A percentile compares a stretch with the other conserved stretches of the same genome.
phyloP scores from a whole-genome alignment of 2,888 invertebrate species.

The Hypomecis punctinalis region DNA sequence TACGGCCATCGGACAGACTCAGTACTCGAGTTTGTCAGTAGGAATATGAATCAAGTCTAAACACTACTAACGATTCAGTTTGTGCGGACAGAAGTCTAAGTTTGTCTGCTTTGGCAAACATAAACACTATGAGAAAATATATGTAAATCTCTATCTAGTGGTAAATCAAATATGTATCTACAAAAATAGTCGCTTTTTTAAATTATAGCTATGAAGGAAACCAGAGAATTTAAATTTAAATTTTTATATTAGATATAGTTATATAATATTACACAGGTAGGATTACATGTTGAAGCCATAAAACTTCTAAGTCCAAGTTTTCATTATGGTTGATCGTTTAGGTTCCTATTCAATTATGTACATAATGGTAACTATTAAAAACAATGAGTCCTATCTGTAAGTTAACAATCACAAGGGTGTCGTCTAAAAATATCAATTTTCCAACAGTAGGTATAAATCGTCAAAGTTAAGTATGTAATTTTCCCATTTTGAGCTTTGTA shows the following conservation, averaged over 20 bases:
- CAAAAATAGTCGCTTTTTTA: slow-evolving; percentile 83
- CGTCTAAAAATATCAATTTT: slow-evolving; percentile 79
- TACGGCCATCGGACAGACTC: slow-evolving; percentile 39
- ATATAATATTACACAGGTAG: slow-evolving; percentile 46
- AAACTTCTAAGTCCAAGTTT: slow-evolving; percentile 63
- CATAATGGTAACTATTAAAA: slow-evolving; percentile 17
- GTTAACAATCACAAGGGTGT: slow-evolving; percentile 65
- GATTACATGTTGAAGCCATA: slow-evolving; percentile 49
- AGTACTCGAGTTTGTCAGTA: slow-evolving; percentile 42
- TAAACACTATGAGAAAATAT: slow-evolving; percentile 80
- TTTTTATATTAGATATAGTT: slow-evolving; percentile 31
- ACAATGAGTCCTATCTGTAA: slow-evolving; percentile 42
- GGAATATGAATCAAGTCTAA: slow-evolving; percentile 44
- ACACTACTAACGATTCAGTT: slow-evolving; percentile 61
- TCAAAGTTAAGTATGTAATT: slow-evolving; percentile 54
- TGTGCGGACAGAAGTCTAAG: slow-evolving; percentile 66
- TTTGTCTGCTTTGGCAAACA: slow-evolving; percentile 72
- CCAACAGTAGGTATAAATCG: slow-evolving; percentile 65
- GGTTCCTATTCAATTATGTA: slow-evolving; percentile 55
- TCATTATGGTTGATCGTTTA: slow-evolving; percentile 63
- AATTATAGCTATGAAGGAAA: slow-evolving; percentile 66
- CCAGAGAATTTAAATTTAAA: slow-evolving; percentile 57
- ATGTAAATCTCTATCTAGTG: slow-evolving; percentile 79
- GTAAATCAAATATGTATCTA: slow-evolving; percentile 82
- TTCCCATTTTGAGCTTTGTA: slow-evolving; percentile 67